These are phyloP conservation scores for Oceanodroma tethys DNA, from an alignment of 2,113 vertebrate species.

Conservation along the genomic window DNA sequence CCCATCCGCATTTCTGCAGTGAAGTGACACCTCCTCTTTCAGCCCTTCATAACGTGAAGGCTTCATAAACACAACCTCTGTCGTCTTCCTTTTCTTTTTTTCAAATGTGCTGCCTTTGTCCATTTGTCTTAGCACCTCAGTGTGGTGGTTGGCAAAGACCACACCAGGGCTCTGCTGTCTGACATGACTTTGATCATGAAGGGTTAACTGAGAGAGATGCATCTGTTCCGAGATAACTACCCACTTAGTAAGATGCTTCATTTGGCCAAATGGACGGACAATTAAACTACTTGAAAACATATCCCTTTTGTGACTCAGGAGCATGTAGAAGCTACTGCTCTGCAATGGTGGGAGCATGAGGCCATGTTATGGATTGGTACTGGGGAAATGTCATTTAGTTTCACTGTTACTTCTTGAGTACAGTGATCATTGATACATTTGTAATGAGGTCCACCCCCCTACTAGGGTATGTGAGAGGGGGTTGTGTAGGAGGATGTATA, in stretches of 20 bases:
- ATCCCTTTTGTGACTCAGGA: not conserved
- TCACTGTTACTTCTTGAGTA: not conserved
- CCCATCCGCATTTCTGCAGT: not conserved
- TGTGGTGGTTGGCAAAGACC: not conserved
- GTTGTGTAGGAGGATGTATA: not conserved
- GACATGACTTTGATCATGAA: not conserved
- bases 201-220: not conserved
- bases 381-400: not conserved
- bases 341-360: not conserved
- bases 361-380: not conserved
- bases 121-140: not conserved
- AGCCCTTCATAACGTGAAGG: not conserved
- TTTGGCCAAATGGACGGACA: not conserved
- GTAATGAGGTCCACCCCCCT: not conserved
- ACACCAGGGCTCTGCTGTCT: not conserved
- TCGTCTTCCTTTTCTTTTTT: not conserved
- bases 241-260: not conserved
- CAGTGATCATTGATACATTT: not conserved
- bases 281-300: not conserved
- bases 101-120: not conserved
- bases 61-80: not conserved
- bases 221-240: not conserved
- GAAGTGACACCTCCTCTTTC: not conserved
- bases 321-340: not conserved
- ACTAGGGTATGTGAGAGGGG: not conserved